phyloP scores from a whole-genome alignment of 2,113 vertebrate species.

The Sterrhoptilus dennistouni region DNA sequence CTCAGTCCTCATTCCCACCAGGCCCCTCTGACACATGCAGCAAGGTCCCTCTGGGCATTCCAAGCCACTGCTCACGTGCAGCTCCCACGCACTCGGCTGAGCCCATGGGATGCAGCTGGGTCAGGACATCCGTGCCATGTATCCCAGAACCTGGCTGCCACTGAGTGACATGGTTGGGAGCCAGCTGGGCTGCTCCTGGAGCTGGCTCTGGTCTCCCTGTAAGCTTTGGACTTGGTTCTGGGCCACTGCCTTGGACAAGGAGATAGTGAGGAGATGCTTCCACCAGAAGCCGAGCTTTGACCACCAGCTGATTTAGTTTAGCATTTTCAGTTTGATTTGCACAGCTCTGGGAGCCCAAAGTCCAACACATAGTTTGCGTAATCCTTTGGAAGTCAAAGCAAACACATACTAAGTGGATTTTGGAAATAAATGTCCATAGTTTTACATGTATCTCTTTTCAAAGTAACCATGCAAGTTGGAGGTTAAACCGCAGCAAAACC shows the following conservation, averaged over 20 bases:
- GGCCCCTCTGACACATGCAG: rapidly evolving
- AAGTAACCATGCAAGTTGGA: not conserved
- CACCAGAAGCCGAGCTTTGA: not conserved
- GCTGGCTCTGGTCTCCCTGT: rapidly evolving
- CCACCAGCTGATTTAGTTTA: too few species aligned
- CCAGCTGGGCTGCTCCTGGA: rapidly evolving
- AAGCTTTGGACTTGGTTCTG: not conserved
- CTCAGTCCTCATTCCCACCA: rapidly evolving
- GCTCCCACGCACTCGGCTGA: rapidly evolving
- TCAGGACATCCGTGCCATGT: rapidly evolving
- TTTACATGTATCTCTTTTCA: not conserved
- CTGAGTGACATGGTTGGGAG: too few species aligned
- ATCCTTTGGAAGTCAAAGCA: not conserved
- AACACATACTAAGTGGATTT: not conserved
- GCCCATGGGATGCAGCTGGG: rapidly evolving
- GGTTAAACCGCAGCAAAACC: not conserved
- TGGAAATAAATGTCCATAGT: not conserved
- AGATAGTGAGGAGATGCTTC: rapidly evolving
- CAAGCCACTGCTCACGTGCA: rapidly evolving
- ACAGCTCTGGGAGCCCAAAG: not conserved
- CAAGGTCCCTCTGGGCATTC: rapidly evolving
- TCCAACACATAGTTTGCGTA: rapidly evolving
- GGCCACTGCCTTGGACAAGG: rapidly evolving
- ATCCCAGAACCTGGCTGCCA: not conserved
- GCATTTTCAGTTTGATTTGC: rapidly evolving